Percentiles rank a stretch among this genome's conserved stretches.
Conservation (phyloP, 2,113 vertebrate species). For the Hippocampus guttulatus region DNA sequence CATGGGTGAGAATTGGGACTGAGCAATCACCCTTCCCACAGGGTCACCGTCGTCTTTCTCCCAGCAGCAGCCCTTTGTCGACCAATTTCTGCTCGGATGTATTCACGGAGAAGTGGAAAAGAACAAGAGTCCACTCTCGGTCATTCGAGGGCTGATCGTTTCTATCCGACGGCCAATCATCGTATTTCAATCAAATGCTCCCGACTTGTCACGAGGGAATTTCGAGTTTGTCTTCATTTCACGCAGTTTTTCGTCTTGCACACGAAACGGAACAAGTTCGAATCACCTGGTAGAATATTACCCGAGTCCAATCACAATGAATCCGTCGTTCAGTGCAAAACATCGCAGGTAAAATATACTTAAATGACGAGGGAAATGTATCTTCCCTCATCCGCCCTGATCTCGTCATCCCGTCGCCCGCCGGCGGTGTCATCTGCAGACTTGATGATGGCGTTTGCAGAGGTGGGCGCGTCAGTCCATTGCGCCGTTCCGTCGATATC, state of each 20-base stretch:
- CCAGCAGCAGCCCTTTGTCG: conserved; percentile 42
- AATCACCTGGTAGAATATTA: too few relatives aligned
- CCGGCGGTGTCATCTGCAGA: too few relatives aligned
- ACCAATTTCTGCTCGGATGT: conserved; percentile 38
- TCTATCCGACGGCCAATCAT: conserved; percentile 2
- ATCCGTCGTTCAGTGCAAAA: too few relatives aligned
- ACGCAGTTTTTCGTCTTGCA: background rate
- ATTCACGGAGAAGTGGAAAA: conserved; percentile 29
- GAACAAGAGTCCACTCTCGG: background rate
- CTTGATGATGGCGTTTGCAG: too few relatives aligned
- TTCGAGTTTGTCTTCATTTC: conserved; percentile 28
- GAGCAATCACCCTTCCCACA: conserved; percentile 56
- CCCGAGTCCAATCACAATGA: too few relatives aligned
- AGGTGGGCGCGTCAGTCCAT: too few relatives aligned
- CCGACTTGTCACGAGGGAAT: conserved; percentile 6
- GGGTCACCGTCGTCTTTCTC: conserved; percentile 53
- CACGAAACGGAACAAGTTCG: too few relatives aligned
- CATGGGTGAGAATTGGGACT: conserved; percentile 59
- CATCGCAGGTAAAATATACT: too few relatives aligned
- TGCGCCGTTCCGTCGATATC: too few relatives aligned
- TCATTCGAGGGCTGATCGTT: conserved; percentile 24
- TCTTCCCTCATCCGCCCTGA: too few relatives aligned
- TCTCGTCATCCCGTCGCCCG: too few relatives aligned
- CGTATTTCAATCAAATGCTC: conserved; percentile 34
- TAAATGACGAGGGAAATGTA: too few relatives aligned